phyloP scores from a whole-genome alignment of 2,797 vertebrate species.

The Enteromius unitaeniatus region DNA sequence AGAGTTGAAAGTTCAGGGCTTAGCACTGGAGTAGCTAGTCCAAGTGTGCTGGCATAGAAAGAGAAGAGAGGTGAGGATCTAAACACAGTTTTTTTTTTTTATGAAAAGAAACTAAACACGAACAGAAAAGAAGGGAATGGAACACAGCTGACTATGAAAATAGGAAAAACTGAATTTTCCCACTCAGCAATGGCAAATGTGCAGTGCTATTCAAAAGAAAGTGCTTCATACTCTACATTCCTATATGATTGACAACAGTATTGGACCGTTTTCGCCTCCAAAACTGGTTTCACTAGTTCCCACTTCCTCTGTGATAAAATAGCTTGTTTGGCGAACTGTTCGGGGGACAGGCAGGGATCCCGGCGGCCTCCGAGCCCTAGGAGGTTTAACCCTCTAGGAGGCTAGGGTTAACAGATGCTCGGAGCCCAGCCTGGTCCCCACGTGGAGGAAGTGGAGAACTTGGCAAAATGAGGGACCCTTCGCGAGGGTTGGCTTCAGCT shows the following conservation, averaged over 20 bases:
- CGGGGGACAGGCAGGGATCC: too few relatives aligned
- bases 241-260: background rate
- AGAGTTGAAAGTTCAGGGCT: background rate
- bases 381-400: too few relatives aligned
- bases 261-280: background rate
- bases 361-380: too few relatives aligned
- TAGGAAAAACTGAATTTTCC: background rate
- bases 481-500: too few relatives aligned
- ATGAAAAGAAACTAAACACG: background rate
- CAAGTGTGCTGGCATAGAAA: background rate
- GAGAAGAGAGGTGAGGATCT: background rate
- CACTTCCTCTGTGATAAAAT: too few relatives aligned
- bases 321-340: too few relatives aligned
- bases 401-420: too few relatives aligned
- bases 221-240: background rate
- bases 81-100: background rate
- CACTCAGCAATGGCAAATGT: background rate
- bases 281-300: background rate
- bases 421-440: too few relatives aligned
- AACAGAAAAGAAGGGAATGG: background rate
- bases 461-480: too few relatives aligned
- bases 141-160: background rate
- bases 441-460: too few relatives aligned
- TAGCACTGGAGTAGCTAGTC: background rate
- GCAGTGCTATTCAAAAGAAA: background rate